Conservation (phyloP, 2,888 invertebrate species). For the Protonemura montana region DNA sequence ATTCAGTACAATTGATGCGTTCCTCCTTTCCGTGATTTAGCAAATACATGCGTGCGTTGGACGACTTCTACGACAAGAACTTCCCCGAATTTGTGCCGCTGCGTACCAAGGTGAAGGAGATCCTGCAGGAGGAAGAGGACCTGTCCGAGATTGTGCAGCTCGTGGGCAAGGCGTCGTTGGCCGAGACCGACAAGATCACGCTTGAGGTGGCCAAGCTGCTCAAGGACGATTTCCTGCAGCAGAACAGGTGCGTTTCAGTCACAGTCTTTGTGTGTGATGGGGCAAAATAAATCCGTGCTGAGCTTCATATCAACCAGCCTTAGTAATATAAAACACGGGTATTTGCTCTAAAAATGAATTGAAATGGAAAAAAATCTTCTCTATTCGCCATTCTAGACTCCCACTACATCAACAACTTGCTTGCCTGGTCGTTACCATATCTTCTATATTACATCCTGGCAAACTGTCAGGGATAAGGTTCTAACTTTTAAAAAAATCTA, state of each 20-base stretch:
- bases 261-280: background rate
- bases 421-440: too few species aligned
- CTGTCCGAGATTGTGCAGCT: conserved; percentile 99
- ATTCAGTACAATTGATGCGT: background rate
- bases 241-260: conserved; percentile 80
- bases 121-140: conserved; percentile 98
- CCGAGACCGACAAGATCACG: conserved; percentile 99
- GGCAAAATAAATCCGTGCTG: too few species aligned
- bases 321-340: too few species aligned
- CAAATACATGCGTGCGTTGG: conserved; percentile 97
- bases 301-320: too few species aligned
- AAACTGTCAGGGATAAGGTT: too few species aligned
- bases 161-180: conserved; percentile 98
- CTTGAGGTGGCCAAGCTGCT: conserved; percentile 97
- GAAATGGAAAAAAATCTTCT: too few species aligned
- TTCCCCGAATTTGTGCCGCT: conserved; percentile 96
- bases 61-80: conserved; percentile 99
- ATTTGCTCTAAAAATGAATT: too few species aligned
- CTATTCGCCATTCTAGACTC: too few species aligned
- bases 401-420: too few species aligned
- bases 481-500: too few species aligned
- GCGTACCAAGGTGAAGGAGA: conserved; percentile 95
- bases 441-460: too few species aligned
- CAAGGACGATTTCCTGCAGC: conserved; percentile 99
- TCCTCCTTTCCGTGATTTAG: conserved; percentile 61